Conservation (phyloP, 2,113 vertebrate genomes). For the Myodes glareolus region DNA sequence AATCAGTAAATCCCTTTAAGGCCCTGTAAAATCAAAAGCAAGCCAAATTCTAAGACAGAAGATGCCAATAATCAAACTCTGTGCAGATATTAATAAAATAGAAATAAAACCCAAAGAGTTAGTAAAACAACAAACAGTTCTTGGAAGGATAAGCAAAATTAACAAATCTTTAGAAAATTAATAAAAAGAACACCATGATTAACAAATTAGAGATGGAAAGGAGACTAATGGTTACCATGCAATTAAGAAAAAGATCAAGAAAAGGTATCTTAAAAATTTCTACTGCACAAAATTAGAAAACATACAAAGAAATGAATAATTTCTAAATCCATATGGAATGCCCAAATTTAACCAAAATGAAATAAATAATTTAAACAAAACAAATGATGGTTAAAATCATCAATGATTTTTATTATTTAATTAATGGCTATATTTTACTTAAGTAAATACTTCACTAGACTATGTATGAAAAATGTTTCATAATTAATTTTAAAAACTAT, state of each 20-base stretch:
- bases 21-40: neutral
- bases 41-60: neutral
- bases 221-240: neutral
- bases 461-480: neutral
- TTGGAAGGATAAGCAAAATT: neutral
- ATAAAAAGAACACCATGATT: neutral
- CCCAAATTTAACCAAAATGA: neutral
- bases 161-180: neutral
- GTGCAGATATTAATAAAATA: neutral
- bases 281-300: neutral
- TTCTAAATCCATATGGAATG: neutral
- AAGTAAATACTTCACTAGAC: neutral
- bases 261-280: neutral
- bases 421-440: neutral
- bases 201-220: neutral
- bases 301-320: neutral
- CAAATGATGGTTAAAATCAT: neutral
- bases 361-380: neutral
- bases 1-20: neutral
- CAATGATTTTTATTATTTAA: neutral
- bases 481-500: neutral
- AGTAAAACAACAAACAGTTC: neutral
- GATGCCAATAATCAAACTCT: neutral
- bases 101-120: neutral
- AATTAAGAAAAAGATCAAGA: neutral